Percentiles rank a stretch among this genome's conserved stretches.
Conservation (phyloP, 2,797 vertebrate genomes). For the Poliocrania exsul region DNA sequence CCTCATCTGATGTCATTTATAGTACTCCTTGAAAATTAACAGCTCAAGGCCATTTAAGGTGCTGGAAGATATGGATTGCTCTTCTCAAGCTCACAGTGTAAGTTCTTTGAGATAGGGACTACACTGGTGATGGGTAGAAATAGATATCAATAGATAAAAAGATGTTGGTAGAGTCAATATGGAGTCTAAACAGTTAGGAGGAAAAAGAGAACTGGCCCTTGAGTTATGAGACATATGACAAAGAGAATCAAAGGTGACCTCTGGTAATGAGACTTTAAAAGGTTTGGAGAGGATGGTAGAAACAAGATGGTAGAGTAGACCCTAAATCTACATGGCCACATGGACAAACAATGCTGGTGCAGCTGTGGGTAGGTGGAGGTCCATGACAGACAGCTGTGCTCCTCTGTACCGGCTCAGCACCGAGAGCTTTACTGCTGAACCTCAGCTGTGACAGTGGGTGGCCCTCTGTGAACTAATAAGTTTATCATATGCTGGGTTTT, state of each 20-base stretch:
- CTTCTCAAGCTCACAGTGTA: not conserved
- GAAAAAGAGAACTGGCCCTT: not conserved
- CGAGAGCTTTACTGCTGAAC: not conserved
- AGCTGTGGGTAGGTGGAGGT: not conserved
- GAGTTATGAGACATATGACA: not conserved
- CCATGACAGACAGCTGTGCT: not conserved
- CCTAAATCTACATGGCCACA: accelerated
- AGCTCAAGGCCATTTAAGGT: not conserved
- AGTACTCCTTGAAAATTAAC: not conserved
- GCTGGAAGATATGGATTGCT: not conserved
- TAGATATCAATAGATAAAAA: not conserved
- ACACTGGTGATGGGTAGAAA: not conserved
- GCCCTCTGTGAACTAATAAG: accelerated
- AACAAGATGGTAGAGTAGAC: not conserved
- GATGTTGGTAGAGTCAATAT: not conserved
- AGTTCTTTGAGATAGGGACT: not conserved
- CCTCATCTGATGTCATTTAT: not conserved
- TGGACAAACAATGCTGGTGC: accelerated
- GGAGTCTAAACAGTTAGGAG: not conserved
- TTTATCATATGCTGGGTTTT: not conserved
- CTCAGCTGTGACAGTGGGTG: not conserved
- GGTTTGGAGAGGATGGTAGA: not conserved
- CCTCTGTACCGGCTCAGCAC: accelerated
- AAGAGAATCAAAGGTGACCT: not conserved
- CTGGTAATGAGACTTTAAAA: not conserved